These are phyloP conservation scores for Eptesicus fuscus DNA, from an alignment of 2,113 vertebrate genomes.

Conservation along the genomic window DNA sequence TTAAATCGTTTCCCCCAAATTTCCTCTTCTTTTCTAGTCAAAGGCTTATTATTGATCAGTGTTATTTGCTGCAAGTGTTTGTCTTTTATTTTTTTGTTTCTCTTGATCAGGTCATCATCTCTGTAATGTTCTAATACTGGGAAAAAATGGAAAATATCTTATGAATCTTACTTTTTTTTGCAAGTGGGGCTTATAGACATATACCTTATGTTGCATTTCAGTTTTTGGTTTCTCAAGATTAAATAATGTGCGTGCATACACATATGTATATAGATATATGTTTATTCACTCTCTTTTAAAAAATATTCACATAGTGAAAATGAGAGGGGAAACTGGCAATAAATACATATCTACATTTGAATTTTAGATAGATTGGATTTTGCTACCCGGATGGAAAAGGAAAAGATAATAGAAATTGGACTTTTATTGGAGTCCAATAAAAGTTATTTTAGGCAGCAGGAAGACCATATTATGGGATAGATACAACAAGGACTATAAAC, in stretches of 20 bases:
- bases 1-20: background rate
- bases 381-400: background rate
- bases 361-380: background rate
- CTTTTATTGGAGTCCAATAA: background rate
- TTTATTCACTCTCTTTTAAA: background rate
- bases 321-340: background rate
- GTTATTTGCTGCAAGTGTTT: background rate
- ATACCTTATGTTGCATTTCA: background rate
- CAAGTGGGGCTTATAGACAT: background rate
- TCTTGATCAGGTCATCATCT: background rate
- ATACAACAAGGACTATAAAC: background rate
- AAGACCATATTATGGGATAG: background rate
- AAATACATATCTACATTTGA: background rate
- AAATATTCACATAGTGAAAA: background rate
- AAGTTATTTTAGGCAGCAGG: background rate
- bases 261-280: background rate
- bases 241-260: background rate
- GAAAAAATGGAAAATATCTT: slow-evolving; percentile 31
- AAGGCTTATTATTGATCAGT: background rate
- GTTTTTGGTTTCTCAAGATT: background rate
- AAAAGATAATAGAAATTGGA: slow-evolving; percentile 3
- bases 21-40: background rate
- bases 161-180: background rate
- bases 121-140: background rate
- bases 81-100: background rate